Conservation (phyloP, 64 coral and sea anemone species). For the Stichodactyla helianthus region DNA sequence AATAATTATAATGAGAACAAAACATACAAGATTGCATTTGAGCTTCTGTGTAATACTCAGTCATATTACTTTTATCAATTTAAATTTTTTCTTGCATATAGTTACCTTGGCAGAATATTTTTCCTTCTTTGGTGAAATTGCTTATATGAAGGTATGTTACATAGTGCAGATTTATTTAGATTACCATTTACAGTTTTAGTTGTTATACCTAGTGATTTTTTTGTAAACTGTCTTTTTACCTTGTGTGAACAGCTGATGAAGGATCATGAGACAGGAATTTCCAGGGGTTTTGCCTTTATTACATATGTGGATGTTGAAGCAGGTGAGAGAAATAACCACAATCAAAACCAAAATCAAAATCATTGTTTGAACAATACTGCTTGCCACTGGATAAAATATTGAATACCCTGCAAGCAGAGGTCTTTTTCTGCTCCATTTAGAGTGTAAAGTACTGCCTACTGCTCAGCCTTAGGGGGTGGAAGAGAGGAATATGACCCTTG, state of each 20-base stretch:
- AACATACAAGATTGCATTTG: too few relatives aligned
- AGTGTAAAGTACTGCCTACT: too few relatives aligned
- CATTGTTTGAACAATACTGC: too few relatives aligned
- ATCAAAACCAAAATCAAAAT: not conserved
- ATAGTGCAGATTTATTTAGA: not conserved
- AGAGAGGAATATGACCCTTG: too few relatives aligned
- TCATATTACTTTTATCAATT: not conserved
- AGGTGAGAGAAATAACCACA: constrained; percentile 15
- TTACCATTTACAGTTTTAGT: not conserved
- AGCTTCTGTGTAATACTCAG: not conserved
- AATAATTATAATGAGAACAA: too few relatives aligned
- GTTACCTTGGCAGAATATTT: constrained; percentile 87
- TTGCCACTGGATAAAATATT: too few relatives aligned
- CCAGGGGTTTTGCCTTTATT: constrained; percentile 80
- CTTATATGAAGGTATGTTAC: constrained; percentile 16
- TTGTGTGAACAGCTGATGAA: constrained; percentile 43
- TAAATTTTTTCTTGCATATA: constrained; percentile 18
- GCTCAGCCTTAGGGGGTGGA: too few relatives aligned
- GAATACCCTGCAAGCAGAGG: too few relatives aligned
- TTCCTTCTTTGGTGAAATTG: constrained; percentile 89
- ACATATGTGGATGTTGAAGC: constrained; percentile 64
- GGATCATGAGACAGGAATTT: constrained; percentile 59
- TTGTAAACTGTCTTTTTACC: not conserved
- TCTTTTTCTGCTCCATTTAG: too few relatives aligned
- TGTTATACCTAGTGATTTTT: not conserved